Evolutionary conservation across 2,888 invertebrate genomes (phyloP).

Genomic region (Chirona hameri): DNA sequence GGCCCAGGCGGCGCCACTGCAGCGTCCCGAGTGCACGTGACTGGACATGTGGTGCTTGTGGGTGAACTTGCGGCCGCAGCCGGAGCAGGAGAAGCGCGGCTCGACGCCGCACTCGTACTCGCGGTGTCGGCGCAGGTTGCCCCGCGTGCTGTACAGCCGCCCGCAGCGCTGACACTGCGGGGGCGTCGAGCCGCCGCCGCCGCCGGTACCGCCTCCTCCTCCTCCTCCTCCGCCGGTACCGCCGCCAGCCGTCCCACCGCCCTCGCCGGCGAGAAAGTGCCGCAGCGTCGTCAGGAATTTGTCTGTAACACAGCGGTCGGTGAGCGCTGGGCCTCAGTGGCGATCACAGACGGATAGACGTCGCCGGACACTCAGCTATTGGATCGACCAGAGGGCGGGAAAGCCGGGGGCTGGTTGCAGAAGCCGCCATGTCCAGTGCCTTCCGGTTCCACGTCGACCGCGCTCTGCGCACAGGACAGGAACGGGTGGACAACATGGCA

Average conservation of each 20-base stretch:
- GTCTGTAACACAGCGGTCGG: background rate
- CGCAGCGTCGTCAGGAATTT: conserved; percentile 23
- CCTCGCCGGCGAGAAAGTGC: background rate
- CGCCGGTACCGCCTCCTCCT: background rate
- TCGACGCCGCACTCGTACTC: conserved; percentile 40
- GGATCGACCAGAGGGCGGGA: too few relatives aligned
- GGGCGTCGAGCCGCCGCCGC: background rate
- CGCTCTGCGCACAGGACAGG: too few relatives aligned
- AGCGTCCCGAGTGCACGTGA: conserved; percentile 34
- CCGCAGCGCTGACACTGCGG: conserved; percentile 38
- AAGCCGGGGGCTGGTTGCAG: too few relatives aligned
- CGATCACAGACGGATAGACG: too few relatives aligned
- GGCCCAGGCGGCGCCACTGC: conserved; percentile 24
- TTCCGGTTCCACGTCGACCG: too few relatives aligned
- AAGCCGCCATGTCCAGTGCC: too few relatives aligned
- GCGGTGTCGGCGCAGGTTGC: conserved; percentile 39
- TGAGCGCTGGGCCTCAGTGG: too few relatives aligned
- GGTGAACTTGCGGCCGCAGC: conserved; percentile 40
- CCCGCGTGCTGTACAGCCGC: conserved; percentile 39
- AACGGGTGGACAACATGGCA: too few relatives aligned
- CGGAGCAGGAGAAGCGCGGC: conserved; percentile 39
- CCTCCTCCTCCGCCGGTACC: background rate
- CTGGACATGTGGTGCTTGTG: conserved; percentile 40
- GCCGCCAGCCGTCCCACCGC: background rate
- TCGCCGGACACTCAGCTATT: too few relatives aligned